Base-by-base conservation (phyloP, 2,797 vertebrate species). In the Borostomias antarcticus region DNA sequence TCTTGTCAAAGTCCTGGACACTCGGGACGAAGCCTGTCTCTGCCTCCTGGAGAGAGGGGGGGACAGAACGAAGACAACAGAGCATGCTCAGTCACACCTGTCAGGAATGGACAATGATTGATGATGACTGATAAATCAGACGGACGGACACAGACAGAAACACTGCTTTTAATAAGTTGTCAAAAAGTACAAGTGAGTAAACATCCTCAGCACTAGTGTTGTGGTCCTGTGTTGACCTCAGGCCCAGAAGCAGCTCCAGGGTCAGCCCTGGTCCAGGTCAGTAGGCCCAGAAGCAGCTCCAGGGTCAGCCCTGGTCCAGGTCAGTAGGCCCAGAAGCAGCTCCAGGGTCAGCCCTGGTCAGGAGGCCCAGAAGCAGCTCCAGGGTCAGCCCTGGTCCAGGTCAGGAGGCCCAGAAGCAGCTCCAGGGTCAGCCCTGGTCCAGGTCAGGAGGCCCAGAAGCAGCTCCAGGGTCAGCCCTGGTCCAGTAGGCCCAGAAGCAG, bases 1-100 rank as follows among this genome's bases (percentile, higher is more conserved):
- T 99, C 91, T 97, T 98, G 89, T 99, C 97, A 82, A 99, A 99
- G 89, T 99, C 98, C 85, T 98, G 96, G 85, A 99, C 94, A 1
- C 93, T 98, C 6, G 98, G 97, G 91, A 99, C 95, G 77, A 98
- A 94, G 82, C 95, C 96, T 28, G 96, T 90, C 91, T 99, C 97
- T 69, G 94, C 92, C 90, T 98, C 98, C 97, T 98, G 86, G 17
- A 82, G 80, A 77, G 8, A 10, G 64, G 73, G 53, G 35, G 35
- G 13, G 7, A 37, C 7, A 37, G 35, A 37, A 11, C 1, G 13
- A 15, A 43, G 1, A 43, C 13, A 43, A 37, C 40, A 43, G 3
- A 43, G 40, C 0, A 7, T 13, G 37, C 2, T 40, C 9, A 43
- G 40, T 17, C 13, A 17, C 4, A 43, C 13, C 13, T 17, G 40